Base-by-base conservation (phyloP, 2,888 invertebrate species). In the Epinotia nisella region DNA sequence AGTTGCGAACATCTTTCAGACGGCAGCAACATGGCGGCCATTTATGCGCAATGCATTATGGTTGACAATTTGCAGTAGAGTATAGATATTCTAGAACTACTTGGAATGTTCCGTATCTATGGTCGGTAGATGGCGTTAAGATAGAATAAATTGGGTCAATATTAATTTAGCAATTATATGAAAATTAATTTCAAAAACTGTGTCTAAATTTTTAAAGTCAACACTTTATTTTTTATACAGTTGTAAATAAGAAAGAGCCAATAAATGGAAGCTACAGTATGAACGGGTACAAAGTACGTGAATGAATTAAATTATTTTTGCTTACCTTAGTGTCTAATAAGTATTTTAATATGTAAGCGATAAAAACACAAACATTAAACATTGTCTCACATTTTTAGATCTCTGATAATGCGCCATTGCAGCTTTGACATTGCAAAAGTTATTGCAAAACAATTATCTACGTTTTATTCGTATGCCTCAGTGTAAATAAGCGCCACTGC, bases 21-120 rank as follows among this genome's bases (percentile, higher is more conserved):
- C 94, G 91, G 93, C 92, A 93, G 93, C 93, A 94, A 94, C 94
- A 94, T 94, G 94, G 94, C 94, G 94, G 93, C 94, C 94, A 93
- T 94, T 91, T 93, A 93, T 94, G 94, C 94, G 94, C 94, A 94
- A 92, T 94, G 94, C 93, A 94, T 89, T 93, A 91, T 90, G 93
- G 92, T 94, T 94, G 94, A 93, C 94, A 93, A 92, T 92, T 93
- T 90, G 90, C 90, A 90, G 87, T 88, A 87, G 88, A 90, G 87
- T 86, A 92, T 89, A 93, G 90, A 92, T 85, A 87, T 81, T 85
- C 81, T 85, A 92, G 89, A 90, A 78, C 76, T 80, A 79, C 79
- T 79, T 79, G 74, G 41, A 68, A 71, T 74, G 76, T 79, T 82
- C 74, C 15, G 49, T 51, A 76, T 81, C 78, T 83, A 79, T 82